Base-by-base conservation (phyloP, 2,113 vertebrate genomes). In the Pelobates fuscus region DNA sequence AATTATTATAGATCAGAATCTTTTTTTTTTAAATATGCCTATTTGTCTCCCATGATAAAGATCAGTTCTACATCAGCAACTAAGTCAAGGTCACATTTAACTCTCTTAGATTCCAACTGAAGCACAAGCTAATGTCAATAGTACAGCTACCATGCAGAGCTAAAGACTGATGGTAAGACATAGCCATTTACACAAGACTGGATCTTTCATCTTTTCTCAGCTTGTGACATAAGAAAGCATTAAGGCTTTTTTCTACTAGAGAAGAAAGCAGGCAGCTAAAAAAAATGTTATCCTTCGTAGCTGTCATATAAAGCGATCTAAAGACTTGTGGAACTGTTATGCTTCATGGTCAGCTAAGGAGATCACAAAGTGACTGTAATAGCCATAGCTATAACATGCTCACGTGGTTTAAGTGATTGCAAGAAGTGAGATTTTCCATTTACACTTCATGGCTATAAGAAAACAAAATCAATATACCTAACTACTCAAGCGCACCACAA, bases 391-490 rank as follows among this genome's bases (percentile, higher is more conserved):
- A 85, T 88, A 89, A 93, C 90, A 92, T 92, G 90, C 92, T 91
- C 91, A 91, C 91, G 91, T 91, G 89, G 88, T 90, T 90, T 90
- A 91, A 91, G 89, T 89, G 88, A 91, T 93, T 91, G 89, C 90
- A 90, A 89, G 89, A 89, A 90, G 67, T 21, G 89, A 92, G 90
- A 90, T 91, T 92, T 93, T 93, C 90, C 89, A 93, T 92, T 93
- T 92, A 92, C 91, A 92, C 90, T 91, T 92, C 89, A 91, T 90
- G 89, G 87, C 88, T 87, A 91, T 92, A 89, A 91, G 88, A 21
- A 89, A 90, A 91, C 90, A 84, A 93, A 93, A 94, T 94, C 93
- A 93, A 94, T 94, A 93, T 90, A 91, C 90, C 90, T 89, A 89
- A 88, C 90, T 91, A 92, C 88, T 93, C 89, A 91, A 89, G 86